These are phyloP conservation scores for Amiota mariae DNA, from an alignment of 2,888 invertebrate species.

Conservation along the genomic window DNA sequence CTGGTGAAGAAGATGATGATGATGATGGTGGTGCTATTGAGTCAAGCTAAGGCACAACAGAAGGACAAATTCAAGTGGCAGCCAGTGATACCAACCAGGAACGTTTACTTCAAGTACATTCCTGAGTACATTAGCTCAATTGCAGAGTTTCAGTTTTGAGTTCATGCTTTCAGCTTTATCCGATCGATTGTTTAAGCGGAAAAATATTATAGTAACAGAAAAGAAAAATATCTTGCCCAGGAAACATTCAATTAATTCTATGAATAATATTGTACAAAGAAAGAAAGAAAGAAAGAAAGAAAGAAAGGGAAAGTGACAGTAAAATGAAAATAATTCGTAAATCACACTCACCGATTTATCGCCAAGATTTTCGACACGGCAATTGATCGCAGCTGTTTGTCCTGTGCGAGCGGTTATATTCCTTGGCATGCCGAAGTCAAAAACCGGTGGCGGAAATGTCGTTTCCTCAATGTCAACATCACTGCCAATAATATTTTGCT, in stretches of 20 bases:
- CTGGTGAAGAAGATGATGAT: not conserved
- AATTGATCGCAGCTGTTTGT: constrained; percentile 90
- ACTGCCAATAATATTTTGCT: constrained; percentile 40
- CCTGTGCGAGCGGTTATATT: constrained; percentile 91
- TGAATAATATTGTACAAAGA: too few relatives aligned
- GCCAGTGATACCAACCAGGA: not conserved
- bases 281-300: too few relatives aligned
- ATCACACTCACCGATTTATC: constrained; percentile 84
- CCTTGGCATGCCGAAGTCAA: constrained; percentile 88
- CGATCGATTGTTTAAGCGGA: too few relatives aligned
- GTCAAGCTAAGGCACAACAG: not conserved
- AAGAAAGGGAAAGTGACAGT: too few relatives aligned
- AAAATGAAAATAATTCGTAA: too few relatives aligned
- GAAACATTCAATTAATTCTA: too few relatives aligned
- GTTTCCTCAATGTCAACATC: constrained; percentile 45
- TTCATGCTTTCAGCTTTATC: too few relatives aligned
- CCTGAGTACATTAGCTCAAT: too few relatives aligned
- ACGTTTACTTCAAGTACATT: not conserved
- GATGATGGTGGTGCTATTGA: not conserved
- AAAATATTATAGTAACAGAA: too few relatives aligned
- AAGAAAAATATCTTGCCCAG: too few relatives aligned
- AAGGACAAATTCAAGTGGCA: not conserved
- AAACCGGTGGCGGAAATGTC: constrained; percentile 78
- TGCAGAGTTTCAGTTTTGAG: too few relatives aligned
- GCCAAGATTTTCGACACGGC: constrained; percentile 89